phyloP scores from a whole-genome alignment of 1,140 invertebrate genomes.

The Stratiolaelaps scimitus region DNA sequence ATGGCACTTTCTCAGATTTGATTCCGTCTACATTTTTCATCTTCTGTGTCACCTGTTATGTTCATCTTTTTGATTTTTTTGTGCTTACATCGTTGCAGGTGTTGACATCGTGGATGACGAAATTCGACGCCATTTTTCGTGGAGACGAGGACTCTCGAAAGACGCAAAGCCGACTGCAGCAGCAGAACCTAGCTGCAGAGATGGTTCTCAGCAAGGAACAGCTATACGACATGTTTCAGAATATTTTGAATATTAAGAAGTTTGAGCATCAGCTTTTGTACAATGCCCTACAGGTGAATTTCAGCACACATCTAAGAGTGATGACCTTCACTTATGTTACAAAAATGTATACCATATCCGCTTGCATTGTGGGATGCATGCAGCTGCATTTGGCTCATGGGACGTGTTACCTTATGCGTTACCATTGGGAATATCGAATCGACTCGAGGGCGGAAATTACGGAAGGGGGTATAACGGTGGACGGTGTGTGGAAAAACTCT shows the following conservation, averaged over 20 bases:
- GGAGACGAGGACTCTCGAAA: constrained; percentile 63
- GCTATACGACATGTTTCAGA: constrained; percentile 99
- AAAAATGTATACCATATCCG: not conserved
- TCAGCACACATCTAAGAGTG: constrained; percentile 23
- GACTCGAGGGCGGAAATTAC: too few species aligned
- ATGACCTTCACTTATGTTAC: not conserved
- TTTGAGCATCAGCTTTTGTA: constrained; percentile 99
- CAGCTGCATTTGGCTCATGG: not conserved
- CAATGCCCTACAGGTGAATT: constrained; percentile 86
- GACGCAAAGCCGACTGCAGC: constrained; percentile 58
- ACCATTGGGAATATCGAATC: too few species aligned
- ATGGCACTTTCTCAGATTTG: too few species aligned
- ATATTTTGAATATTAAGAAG: constrained; percentile 94
- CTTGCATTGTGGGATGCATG: constrained; percentile 12
- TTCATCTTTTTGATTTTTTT: too few species aligned
- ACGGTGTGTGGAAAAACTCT: too few species aligned
- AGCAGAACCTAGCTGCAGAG: constrained; percentile 76
- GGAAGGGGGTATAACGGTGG: too few species aligned
- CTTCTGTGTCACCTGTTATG: too few species aligned
- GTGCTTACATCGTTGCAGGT: constrained; percentile 40
- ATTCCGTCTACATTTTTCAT: too few species aligned
- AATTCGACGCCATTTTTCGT: constrained; percentile 92
- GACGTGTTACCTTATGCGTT: not conserved
- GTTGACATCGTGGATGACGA: constrained; percentile 95
- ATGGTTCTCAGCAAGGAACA: constrained; percentile 88